phyloP scores from a whole-genome alignment of 2,888 invertebrate species.

The Sturmia bella region DNA sequence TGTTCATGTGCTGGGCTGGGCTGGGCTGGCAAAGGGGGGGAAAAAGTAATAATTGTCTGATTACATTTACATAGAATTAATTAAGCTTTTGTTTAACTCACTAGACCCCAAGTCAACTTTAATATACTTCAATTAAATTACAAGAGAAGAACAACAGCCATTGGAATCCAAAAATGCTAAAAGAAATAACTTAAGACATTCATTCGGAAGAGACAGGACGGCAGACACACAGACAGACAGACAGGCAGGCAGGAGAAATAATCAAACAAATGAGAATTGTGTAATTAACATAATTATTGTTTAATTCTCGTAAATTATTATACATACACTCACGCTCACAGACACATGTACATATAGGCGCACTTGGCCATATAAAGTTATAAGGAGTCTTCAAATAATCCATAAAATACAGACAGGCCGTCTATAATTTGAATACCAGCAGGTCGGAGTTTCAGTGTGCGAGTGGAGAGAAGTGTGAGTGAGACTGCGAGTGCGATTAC shows the following conservation, averaged over 20 bases:
- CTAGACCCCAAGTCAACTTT: slow-evolving; percentile 27
- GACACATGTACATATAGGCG: not conserved
- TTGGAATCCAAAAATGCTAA: slow-evolving; percentile 15
- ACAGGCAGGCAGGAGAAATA: slow-evolving; percentile 6
- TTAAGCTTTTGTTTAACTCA: slow-evolving; percentile 43
- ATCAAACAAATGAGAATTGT: slow-evolving; percentile 51
- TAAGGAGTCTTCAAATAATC: slow-evolving; percentile 29
- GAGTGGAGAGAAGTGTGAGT: not conserved
- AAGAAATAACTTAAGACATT: no score
- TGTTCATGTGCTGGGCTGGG: slow-evolving; percentile 16
- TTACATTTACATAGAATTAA: slow-evolving; percentile 51
- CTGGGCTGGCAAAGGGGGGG: not conserved
- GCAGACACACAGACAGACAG: not conserved
- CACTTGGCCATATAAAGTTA: not conserved
- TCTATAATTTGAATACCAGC: slow-evolving; percentile 30
- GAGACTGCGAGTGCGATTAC: not conserved
- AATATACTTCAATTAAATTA: slow-evolving; percentile 19
- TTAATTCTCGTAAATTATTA: slow-evolving; percentile 28
- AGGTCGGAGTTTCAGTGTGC: not conserved
- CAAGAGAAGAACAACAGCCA: slow-evolving; percentile 3
- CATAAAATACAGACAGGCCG: slow-evolving; percentile 33
- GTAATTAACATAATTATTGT: slow-evolving; percentile 61
- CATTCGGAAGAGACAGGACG: not conserved
- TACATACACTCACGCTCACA: not conserved
- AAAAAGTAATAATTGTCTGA: slow-evolving; percentile 38